A percentile compares a stretch with the other conserved stretches of the same genome.
Conservation (phyloP, 1,140 invertebrate species). For the Steinernema khuongi region DNA sequence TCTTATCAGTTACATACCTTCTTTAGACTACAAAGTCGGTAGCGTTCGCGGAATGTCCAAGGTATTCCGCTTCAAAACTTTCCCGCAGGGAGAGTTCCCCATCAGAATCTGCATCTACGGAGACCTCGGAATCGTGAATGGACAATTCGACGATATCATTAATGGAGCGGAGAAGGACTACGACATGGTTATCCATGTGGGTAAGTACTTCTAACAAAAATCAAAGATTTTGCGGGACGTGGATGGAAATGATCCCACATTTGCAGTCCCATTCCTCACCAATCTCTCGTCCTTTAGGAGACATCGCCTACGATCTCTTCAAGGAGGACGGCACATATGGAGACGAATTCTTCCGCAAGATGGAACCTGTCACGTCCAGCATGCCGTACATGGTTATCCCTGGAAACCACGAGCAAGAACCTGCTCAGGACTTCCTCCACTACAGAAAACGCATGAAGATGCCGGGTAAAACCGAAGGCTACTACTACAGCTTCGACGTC, state of each 20-base stretch:
- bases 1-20: no score
- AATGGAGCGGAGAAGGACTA: neutral
- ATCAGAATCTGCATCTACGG: neutral
- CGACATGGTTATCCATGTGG: neutral
- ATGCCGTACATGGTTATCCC: slow-evolving; percentile 34
- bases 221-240: neutral
- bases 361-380: slow-evolving; percentile 25
- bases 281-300: no score
- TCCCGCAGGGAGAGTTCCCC: neutral
- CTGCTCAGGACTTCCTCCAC: slow-evolving; percentile 10
- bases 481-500: neutral
- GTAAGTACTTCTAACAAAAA: neutral
- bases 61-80: neutral
- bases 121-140: neutral
- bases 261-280: no score
- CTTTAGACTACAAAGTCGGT: neutral
- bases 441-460: slow-evolving; percentile 28
- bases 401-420: slow-evolving; percentile 22
- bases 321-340: slow-evolving; percentile 19
- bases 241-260: no score
- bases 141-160: neutral
- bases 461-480: slow-evolving; percentile 7
- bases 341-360: slow-evolving; percentile 19
- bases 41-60: neutral
- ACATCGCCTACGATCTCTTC: slow-evolving; percentile 32